These are phyloP conservation scores for Ctenopoma multispine DNA, from an alignment of 2,797 vertebrate species.

Conservation along the genomic window DNA sequence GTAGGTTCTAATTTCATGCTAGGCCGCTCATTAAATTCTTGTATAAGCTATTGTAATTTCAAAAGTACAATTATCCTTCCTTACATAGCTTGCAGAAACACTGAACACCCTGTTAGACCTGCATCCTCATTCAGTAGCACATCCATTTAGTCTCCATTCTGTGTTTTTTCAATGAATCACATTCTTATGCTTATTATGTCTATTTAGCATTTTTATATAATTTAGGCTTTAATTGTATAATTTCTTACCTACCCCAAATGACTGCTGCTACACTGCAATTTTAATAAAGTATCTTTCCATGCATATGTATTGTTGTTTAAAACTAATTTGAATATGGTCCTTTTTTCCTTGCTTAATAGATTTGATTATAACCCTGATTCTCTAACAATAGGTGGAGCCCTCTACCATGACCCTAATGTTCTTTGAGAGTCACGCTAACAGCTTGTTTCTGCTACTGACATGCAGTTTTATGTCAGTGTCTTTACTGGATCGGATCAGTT, in stretches of 20 bases:
- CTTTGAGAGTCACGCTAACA: constrained; percentile 8
- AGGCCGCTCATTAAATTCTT: constrained; percentile 81
- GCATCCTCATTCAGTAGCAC: constrained; percentile 5
- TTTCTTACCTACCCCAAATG: too few relatives aligned
- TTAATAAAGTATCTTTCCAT: too few relatives aligned
- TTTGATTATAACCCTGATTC: not conserved
- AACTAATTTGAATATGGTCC: too few relatives aligned
- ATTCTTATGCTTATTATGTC: not conserved
- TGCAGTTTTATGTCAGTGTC: constrained; percentile 31
- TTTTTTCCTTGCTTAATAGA: not conserved
- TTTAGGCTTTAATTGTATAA: not conserved
- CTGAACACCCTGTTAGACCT: not conserved
- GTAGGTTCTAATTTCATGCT: constrained; percentile 84
- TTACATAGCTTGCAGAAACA: constrained; percentile 51
- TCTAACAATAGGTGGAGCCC: not conserved
- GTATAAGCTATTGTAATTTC: constrained; percentile 74
- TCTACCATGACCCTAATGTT: not conserved
- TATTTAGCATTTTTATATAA: not conserved
- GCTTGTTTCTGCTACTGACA: constrained; percentile 20
- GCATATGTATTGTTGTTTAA: too few relatives aligned
- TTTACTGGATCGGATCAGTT: constrained; percentile 25
- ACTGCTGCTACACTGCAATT: too few relatives aligned
- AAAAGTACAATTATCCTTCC: constrained; percentile 66
- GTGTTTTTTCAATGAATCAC: not conserved
- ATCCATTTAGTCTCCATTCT: not conserved